phyloP scores from a whole-genome alignment of 1,140 invertebrate species.

The Trichoplusia ni region DNA sequence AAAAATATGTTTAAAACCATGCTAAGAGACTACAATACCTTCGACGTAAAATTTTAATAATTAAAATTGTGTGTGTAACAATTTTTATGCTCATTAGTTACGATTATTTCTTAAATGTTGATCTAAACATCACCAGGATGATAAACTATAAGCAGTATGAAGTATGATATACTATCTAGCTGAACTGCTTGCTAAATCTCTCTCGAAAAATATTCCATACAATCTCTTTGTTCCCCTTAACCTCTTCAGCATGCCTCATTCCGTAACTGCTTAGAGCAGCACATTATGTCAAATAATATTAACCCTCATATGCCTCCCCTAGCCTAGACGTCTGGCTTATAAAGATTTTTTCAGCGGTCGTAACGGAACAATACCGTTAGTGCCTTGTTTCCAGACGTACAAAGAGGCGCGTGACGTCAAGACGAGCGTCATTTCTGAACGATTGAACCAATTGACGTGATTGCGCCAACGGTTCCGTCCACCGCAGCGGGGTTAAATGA shows the following conservation, averaged over 20 bases:
- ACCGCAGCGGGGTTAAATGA: slow-evolving; percentile 26
- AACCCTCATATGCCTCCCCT: neutral
- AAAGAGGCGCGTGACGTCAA: slow-evolving; percentile 71
- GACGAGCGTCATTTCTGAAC: slow-evolving; percentile 60
- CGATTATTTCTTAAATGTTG: too few relatives aligned
- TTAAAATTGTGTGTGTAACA: too few relatives aligned
- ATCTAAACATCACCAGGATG: too few relatives aligned
- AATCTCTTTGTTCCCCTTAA: too few relatives aligned
- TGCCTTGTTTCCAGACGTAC: slow-evolving; percentile 65
- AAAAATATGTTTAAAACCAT: slow-evolving; percentile 20
- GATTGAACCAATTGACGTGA: slow-evolving; percentile 77
- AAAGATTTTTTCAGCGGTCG: slow-evolving; percentile 17
- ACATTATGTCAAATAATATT: neutral
- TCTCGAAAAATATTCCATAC: too few relatives aligned
- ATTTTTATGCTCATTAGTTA: too few relatives aligned
- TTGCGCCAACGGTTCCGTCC: slow-evolving; percentile 57
- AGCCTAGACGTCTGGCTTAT: neutral
- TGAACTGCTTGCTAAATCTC: too few relatives aligned
- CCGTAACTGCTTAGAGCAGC: neutral
- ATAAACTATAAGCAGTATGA: too few relatives aligned
- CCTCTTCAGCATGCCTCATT: too few relatives aligned
- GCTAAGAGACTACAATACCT: too few relatives aligned
- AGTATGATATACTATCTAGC: too few relatives aligned
- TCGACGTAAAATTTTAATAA: too few relatives aligned
- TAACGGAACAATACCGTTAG: slow-evolving; percentile 62